phyloP scores from a whole-genome alignment of 2,888 invertebrate species.

The Steromphala cineraria region DNA sequence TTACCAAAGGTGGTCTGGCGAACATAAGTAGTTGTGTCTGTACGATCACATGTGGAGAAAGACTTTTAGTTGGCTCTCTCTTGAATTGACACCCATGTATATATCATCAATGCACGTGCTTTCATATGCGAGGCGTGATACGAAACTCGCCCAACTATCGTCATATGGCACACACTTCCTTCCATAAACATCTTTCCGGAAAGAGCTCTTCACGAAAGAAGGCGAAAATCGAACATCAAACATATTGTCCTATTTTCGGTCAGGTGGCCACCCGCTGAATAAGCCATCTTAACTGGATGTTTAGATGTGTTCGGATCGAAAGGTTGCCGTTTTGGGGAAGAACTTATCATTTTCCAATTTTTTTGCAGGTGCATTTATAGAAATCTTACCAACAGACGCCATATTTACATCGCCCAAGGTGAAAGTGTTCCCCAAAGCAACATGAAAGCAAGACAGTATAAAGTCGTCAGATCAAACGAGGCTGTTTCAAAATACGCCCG shows the following conservation, averaged over 20 bases:
- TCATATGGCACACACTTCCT: background rate
- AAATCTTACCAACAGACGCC: background rate
- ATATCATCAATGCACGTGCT: too few relatives aligned
- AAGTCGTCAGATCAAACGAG: background rate
- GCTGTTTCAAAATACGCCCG: background rate
- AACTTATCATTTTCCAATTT: conserved; percentile 16
- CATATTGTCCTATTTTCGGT: conserved; percentile 17
- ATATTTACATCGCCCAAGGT: background rate
- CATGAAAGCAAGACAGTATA: background rate
- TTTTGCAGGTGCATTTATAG: conserved; percentile 3
- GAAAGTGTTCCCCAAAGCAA: background rate
- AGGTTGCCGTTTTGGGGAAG: conserved; percentile 13
- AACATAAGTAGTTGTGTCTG: too few relatives aligned
- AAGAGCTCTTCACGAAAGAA: conserved; percentile 18
- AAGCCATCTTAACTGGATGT: conserved; percentile 1
- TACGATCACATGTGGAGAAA: too few relatives aligned
- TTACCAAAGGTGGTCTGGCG: too few relatives aligned
- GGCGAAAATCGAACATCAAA: conserved; percentile 17
- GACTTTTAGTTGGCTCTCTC: too few relatives aligned
- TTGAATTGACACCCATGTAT: too few relatives aligned
- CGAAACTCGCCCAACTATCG: background rate
- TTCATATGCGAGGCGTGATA: too few relatives aligned
- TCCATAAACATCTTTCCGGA: conserved; percentile 6
- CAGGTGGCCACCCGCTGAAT: conserved; percentile 14
- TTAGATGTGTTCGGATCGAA: conserved; percentile 15